Conservation (phyloP, 2,888 invertebrate genomes). For the Melolontha melolontha region DNA sequence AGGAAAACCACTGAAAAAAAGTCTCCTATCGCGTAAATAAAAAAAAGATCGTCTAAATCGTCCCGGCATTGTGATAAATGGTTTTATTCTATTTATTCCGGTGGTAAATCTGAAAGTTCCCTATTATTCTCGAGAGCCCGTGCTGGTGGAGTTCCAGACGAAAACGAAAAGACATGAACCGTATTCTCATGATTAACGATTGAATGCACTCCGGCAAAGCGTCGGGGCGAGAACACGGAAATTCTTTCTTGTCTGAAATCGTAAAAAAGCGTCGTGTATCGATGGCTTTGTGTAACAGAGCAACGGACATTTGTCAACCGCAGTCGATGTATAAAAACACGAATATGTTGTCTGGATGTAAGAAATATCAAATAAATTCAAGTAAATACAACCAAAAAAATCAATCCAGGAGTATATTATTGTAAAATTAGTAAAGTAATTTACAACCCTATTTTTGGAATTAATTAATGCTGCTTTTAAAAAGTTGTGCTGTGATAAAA, state of each 20-base stretch:
- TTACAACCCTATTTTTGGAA: too few species aligned
- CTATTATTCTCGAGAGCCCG: slow-evolving; percentile 45
- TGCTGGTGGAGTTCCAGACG: slow-evolving; percentile 51
- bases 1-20: slow-evolving; percentile 34
- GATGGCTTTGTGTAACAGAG: slow-evolving; percentile 60
- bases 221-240: slow-evolving; percentile 64
- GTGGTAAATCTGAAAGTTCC: slow-evolving; percentile 50
- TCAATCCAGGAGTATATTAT: too few species aligned
- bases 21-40: slow-evolving; percentile 21
- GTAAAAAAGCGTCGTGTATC: slow-evolving; percentile 59
- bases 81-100: slow-evolving; percentile 43
- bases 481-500: too few species aligned
- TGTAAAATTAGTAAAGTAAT: too few species aligned
- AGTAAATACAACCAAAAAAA: too few species aligned
- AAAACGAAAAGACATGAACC: slow-evolving; percentile 57
- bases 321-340: slow-evolving; percentile 57
- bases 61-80: slow-evolving; percentile 43
- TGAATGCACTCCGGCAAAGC: slow-evolving; percentile 64
- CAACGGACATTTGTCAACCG: slow-evolving; percentile 63
- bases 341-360: too few species aligned
- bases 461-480: too few species aligned
- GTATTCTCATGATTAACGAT: slow-evolving; percentile 66
- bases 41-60: slow-evolving; percentile 40
- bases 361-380: too few species aligned
- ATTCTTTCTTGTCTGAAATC: slow-evolving; percentile 62